These are phyloP conservation scores for Cepphus grylle DNA, from an alignment of 2,113 vertebrate genomes.

Conservation along the genomic window DNA sequence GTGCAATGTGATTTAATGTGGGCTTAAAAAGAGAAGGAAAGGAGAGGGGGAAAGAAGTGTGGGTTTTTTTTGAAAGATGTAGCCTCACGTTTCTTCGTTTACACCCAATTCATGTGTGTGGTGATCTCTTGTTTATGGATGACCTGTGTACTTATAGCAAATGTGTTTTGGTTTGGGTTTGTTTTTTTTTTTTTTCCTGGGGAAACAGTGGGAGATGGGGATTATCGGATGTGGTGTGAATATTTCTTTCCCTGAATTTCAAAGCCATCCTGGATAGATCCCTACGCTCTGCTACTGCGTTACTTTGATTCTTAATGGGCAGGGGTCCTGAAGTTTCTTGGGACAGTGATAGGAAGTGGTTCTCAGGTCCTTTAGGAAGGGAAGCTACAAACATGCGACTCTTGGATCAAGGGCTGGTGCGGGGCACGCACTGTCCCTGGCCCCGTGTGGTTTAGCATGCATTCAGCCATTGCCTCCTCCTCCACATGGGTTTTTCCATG, in stretches of 20 bases:
- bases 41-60: background rate
- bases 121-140: background rate
- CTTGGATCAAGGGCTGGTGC: background rate
- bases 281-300: background rate
- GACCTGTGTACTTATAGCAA: background rate
- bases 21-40: background rate
- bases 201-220: background rate
- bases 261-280: background rate
- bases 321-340: background rate
- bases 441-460: background rate
- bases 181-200: background rate
- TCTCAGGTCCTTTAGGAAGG: background rate
- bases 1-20: background rate
- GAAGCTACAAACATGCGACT: background rate
- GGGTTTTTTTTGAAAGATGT: background rate
- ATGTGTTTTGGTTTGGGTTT: no score
- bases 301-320: background rate
- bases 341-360: background rate
- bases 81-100: background rate
- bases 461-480: background rate
- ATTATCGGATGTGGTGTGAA: background rate
- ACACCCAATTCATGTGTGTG: background rate
- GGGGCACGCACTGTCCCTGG: background rate
- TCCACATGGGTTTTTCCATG: background rate
- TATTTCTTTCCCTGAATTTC: background rate